Evolutionary conservation across 2,888 invertebrate species (phyloP), one percentile per base, ranked within the genome.

Genomic region (Brachyptera risi): DNA sequence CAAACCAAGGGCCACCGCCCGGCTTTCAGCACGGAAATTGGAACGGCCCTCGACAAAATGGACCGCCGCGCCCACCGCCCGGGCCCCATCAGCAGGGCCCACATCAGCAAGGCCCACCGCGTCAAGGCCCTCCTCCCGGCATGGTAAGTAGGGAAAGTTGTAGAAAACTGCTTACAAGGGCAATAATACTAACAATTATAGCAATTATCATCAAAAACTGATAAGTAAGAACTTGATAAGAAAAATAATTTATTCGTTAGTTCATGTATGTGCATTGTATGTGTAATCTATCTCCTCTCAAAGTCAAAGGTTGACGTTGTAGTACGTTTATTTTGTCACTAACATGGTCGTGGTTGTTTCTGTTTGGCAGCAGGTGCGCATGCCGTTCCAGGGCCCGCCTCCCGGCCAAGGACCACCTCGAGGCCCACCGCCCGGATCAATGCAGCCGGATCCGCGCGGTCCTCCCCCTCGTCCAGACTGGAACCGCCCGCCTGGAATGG

Each of bases 391-490:
- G 58, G 66, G 66, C 3, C 79, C 78, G 24, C 82, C 81, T 3
- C 73, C 77, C 63, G 75, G 77, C 27, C 76, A 76, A 2, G 78
- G 79, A 26, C 81, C 80, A 27, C 82, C 81, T 13, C 77, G 80
- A 37, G 84, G 83, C 58, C 81, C 81, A 58, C 80, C 80, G 7
- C 77, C 81, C 66, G 80, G 80, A 57, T 79, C 79, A 7, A 59
- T 67, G 71, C 83, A 81, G 26, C 80, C 82, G 71, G 83, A 84
- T 73, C 85, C 79, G 68, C 76, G 80, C 70, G 81, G 80, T 11
- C 80, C 79, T 42, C 86, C 86, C 13, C 80, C 81, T 4, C 66
- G 86, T 27, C 86, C 85, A 1, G 88, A 88, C 70, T 89, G 88
- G 88, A 87, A 83, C 71, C 75, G 88, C 65, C 87, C 88, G 56